Evolutionary conservation across 2,888 invertebrate genomes (phyloP).

Genomic region (Zonitis immaculata): DNA sequence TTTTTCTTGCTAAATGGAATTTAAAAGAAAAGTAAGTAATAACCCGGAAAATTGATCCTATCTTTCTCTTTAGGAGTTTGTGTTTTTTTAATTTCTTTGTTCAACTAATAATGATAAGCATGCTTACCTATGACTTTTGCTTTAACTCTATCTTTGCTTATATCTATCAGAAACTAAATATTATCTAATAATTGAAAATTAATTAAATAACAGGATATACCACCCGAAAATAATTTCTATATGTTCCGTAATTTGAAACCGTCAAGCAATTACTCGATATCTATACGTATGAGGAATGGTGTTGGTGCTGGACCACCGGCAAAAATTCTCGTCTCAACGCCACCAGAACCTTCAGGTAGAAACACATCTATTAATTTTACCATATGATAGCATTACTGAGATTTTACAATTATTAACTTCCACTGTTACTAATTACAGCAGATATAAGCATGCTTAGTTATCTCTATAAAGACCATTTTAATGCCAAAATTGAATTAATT

Average conservation of each 20-base stretch:
- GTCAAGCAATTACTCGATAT: conserved; percentile 69
- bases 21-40: not conserved
- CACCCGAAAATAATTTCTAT: conserved; percentile 66
- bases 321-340: conserved; percentile 61
- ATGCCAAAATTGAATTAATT: not conserved
- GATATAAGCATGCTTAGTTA: no score
- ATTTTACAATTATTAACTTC: no score
- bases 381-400: no score
- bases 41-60: not conserved
- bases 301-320: conserved; percentile 75
- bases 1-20: not conserved
- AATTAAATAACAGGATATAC: conserved; percentile 63
- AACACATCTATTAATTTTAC: no score
- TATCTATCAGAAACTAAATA: no score
- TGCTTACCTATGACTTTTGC: no score
- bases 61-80: not conserved
- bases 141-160: conserved; percentile 8
- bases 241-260: conserved; percentile 73
- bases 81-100: conserved; percentile 7
- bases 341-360: conserved; percentile 63
- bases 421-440: no score
- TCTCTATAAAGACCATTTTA: no score
- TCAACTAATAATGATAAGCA: conserved; percentile 12
- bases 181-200: conserved; percentile 5
- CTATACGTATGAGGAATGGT: conserved; percentile 73